Conservation (phyloP, 2,888 invertebrate genomes). For the Pammene aurita region DNA sequence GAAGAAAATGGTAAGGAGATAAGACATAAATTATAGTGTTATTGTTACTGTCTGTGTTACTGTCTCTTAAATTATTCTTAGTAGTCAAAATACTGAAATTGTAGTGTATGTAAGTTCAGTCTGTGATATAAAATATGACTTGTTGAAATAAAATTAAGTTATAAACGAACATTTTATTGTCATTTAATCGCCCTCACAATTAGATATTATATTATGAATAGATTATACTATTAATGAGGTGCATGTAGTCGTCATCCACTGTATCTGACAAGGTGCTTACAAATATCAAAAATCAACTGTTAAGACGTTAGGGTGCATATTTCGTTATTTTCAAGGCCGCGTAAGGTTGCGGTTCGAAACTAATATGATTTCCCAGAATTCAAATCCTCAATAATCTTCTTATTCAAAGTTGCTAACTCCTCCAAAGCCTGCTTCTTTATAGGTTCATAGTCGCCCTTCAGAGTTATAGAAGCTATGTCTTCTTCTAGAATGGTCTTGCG, state of each 20-base stretch:
- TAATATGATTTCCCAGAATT: slow-evolving; percentile 68
- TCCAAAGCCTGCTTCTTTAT: slow-evolving; percentile 84
- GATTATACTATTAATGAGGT: no score
- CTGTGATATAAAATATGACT: slow-evolving; percentile 67
- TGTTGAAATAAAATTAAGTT: slow-evolving; percentile 45
- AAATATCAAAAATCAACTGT: no score
- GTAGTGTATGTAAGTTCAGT: slow-evolving; percentile 23
- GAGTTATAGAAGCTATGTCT: slow-evolving; percentile 86
- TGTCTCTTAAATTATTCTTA: slow-evolving; percentile 17
- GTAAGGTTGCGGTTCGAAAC: background rate
- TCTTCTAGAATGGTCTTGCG: slow-evolving; percentile 87
- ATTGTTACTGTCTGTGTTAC: no score
- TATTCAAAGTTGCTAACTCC: slow-evolving; percentile 82
- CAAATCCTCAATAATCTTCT: slow-evolving; percentile 77
- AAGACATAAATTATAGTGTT: background rate
- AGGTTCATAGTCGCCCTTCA: slow-evolving; percentile 87
- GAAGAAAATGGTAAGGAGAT: background rate
- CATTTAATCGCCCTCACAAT: slow-evolving; percentile 8
- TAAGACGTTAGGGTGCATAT: no score
- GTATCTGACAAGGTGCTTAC: no score
- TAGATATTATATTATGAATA: background rate
- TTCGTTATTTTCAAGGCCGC: no score
- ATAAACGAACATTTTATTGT: background rate
- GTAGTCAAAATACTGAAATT: slow-evolving; percentile 25
- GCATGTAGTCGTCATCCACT: no score